Evolutionary conservation across 92 coral and sea anemone species (phyloP).

Genomic region (Zoanthus sociatus): DNA sequence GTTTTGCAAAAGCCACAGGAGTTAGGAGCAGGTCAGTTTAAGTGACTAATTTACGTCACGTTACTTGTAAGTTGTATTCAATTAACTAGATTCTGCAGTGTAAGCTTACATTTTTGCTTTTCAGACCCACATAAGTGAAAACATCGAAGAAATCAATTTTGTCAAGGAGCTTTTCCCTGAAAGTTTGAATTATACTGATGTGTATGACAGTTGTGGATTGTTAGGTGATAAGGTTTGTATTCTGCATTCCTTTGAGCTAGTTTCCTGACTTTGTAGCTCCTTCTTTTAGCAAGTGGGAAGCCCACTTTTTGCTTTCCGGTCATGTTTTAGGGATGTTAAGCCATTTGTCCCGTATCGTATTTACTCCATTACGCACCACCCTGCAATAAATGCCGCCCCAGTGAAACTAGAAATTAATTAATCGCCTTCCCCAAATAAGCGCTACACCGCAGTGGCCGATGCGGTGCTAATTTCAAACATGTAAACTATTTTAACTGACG

Average conservation of each 20-base stretch:
- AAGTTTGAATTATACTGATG: slow-evolving; percentile 59
- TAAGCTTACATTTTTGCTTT: not conserved
- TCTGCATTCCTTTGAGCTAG: not conserved
- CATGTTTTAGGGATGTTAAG: not conserved
- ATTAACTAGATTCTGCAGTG: not conserved
- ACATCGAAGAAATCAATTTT: slow-evolving; percentile 58
- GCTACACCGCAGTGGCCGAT: no score
- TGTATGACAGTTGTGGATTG: slow-evolving; percentile 70
- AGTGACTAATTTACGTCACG: no score
- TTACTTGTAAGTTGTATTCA: not conserved
- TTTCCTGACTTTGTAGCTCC: not conserved
- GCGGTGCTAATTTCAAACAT: no score
- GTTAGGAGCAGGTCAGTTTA: no score
- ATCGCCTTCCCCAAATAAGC: no score
- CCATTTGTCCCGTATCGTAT: not conserved
- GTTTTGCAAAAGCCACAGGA: no score
- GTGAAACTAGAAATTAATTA: no score
- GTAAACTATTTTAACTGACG: no score
- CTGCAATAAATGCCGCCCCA: no score
- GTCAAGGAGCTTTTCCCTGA: slow-evolving; percentile 63
- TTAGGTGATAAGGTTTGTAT: slow-evolving; percentile 63
- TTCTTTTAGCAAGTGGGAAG: not conserved
- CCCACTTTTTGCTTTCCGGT: not conserved
- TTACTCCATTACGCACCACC: no score
- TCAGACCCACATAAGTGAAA: slow-evolving; percentile 81